Evolutionary conservation across 2,797 vertebrate genomes (phyloP).

Genomic region (Florisuga fusca): DNA sequence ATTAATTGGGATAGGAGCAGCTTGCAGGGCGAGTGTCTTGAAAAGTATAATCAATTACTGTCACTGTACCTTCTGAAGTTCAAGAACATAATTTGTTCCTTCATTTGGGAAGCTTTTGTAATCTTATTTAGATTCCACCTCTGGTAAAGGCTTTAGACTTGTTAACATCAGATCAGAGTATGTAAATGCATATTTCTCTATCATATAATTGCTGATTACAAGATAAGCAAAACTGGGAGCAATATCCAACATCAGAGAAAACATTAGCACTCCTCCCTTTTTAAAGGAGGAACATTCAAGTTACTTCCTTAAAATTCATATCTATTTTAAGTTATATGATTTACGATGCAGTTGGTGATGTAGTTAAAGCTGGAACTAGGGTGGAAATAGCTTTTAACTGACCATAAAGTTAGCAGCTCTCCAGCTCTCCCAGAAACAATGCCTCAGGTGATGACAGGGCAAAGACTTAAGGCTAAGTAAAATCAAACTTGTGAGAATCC

Average conservation of each 20-base stretch:
- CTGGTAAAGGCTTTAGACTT: constrained; percentile 13
- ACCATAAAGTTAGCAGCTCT: neutral
- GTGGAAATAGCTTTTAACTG: neutral
- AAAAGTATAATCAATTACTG: constrained; percentile 51
- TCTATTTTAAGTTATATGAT: neutral
- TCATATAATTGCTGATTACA: neutral
- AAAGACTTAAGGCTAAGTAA: neutral
- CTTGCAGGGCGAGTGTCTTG: constrained; percentile 7
- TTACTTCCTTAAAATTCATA: neutral
- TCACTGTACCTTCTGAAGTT: neutral
- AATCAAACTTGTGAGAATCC: neutral
- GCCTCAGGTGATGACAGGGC: neutral
- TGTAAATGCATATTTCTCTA: neutral
- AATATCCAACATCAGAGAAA: neutral
- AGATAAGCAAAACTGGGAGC: neutral
- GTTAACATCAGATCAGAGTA: neutral
- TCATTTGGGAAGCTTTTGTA: constrained; percentile 35
- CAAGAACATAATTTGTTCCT: constrained; percentile 15
- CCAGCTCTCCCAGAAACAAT: neutral
- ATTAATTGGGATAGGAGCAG: constrained; percentile 33
- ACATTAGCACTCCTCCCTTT: neutral
- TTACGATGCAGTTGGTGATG: neutral
- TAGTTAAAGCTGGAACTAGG: neutral
- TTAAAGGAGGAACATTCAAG: neutral
- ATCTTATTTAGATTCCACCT: constrained; percentile 20